Evolutionary conservation across 1,140 invertebrate species (phyloP), one percentile per base, ranked within the genome.

Genomic region (Macrotrachela quadricornifera): DNA sequence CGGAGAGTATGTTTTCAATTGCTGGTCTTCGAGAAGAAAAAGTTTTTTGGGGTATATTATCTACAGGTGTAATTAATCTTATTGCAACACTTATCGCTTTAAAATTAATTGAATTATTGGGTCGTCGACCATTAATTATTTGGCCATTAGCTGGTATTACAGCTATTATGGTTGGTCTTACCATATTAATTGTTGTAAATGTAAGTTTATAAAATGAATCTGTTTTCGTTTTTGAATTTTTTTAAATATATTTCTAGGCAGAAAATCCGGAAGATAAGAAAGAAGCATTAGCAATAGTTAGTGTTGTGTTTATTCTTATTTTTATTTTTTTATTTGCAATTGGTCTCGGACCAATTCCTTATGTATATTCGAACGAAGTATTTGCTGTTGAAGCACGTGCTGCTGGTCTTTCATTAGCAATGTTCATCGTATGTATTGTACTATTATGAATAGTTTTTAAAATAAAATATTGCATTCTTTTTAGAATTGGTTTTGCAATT

Each of bases 301-400:
- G 85, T 55, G 80, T 88, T 36, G 61, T 78, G 8, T 69, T 82
- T 40, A 79, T 87, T 10, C 77, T 85, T 43, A 61, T 80, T 14
- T 90, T 84, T 64, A 80, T 88, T 13, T 77, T 86, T 0, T 77
- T 82, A 63, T 90, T 95, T 69, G 88, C 88, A 41, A 80, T 95
- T 57, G 91, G 91, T 11, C 57, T 70, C 10, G 68, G 85, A 51
- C 86, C 84, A 12, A 88, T 91, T 58, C 85, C 85, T 6, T 88
- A 84, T 83, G 88, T 91, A 72, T 73, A 86, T 50, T 83, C 86
- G 0, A 75, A 87, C 44, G 90, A 96, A 68, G 75, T 95, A 40
- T 96, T 96, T 73, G 85, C 86, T n/a, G 90, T 95, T 71, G 88
- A 86, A 43, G 87, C 92, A 12, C 75, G 91, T 59, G 86, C 88